Conservation (phyloP, 2,888 invertebrate species). For the Erpobdella octoculata region DNA sequence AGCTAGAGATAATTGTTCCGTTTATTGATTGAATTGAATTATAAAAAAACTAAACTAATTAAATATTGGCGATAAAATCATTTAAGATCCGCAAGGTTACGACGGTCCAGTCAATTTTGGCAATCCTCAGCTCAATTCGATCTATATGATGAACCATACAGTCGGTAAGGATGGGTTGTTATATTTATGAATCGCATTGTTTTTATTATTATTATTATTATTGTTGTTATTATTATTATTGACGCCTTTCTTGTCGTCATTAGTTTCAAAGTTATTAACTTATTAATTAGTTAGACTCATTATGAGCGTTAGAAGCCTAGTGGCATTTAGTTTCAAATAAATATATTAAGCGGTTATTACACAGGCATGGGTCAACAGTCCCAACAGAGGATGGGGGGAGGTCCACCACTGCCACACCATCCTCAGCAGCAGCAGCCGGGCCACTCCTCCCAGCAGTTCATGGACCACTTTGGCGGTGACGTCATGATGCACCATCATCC, state of each 20-base stretch:
- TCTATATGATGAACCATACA: conserved; percentile 19
- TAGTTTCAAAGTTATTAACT: too few species aligned
- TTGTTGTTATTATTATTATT: too few species aligned
- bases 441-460: conserved; percentile 18
- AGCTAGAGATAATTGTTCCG: too few species aligned
- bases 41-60: too few species aligned
- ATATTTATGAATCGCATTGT: too few species aligned
- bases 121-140: conserved; percentile 13
- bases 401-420: conserved; percentile 11
- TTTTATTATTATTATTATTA: too few species aligned
- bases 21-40: too few species aligned
- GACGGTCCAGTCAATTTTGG: not conserved
- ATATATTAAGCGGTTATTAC: not conserved
- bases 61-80: not conserved
- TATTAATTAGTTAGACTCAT: too few species aligned
- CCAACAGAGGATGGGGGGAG: not conserved
- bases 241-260: too few species aligned
- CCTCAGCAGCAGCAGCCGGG: not conserved
- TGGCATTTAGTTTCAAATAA: not conserved
- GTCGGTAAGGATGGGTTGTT: not conserved
- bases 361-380: conserved; percentile 13
- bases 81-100: not conserved
- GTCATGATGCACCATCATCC: conserved; percentile 16
- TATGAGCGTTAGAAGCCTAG: too few species aligned
- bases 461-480: conserved; percentile 19